Percentiles rank a stretch among this genome's conserved stretches.
These are phyloP conservation scores for Grantiella picta DNA, from an alignment of 2,113 vertebrate genomes.

Conservation along the genomic window DNA sequence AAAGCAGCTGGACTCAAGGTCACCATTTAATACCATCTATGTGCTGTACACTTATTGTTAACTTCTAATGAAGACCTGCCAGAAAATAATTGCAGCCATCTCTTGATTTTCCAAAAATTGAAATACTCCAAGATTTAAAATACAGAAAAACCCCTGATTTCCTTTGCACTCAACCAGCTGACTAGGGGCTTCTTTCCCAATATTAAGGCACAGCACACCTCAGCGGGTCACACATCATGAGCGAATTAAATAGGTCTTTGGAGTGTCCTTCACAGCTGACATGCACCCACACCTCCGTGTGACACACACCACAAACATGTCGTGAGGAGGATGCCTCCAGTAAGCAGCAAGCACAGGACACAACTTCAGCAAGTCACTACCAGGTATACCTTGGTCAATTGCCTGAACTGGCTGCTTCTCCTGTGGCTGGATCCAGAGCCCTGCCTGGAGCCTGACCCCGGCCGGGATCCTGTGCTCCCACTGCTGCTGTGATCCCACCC, in stretches of 20 bases:
- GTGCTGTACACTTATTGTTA: background rate
- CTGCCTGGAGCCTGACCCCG: conserved; percentile 74
- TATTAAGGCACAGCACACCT: background rate
- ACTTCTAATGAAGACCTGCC: background rate
- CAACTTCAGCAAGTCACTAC: background rate
- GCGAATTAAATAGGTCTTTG: background rate
- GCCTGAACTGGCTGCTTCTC: conserved; percentile 79
- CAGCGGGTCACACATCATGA: background rate
- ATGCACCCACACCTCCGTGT: background rate
- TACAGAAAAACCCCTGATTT: background rate
- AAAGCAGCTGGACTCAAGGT: background rate
- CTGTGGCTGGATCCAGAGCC: conserved; percentile 79
- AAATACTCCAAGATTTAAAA: background rate
- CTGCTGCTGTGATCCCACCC: conserved; percentile 86
- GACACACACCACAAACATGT: background rate
- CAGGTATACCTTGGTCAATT: conserved; percentile 70
- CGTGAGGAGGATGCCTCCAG: background rate
- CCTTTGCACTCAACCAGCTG: background rate
- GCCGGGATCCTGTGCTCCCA: conserved; percentile 77
- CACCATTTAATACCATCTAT: background rate
- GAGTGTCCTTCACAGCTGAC: background rate
- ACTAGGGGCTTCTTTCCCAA: background rate
- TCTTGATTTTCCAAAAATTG: background rate
- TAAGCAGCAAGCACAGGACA: background rate
- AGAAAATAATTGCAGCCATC: background rate